Conservation (phyloP, 2,113 vertebrate genomes). For the Rutilus rutilus region DNA sequence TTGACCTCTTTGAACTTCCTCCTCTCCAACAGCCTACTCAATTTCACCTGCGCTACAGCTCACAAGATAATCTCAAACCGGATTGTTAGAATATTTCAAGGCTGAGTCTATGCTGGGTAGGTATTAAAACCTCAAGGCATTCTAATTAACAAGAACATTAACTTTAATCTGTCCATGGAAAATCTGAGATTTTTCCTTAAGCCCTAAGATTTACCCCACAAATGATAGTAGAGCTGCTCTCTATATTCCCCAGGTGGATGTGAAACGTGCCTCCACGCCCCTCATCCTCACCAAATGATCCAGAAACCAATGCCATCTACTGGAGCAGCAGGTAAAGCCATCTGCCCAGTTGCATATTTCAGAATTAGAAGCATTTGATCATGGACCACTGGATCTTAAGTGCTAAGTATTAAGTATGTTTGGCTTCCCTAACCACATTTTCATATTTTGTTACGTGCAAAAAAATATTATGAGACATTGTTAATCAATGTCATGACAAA, state of each 20-base stretch:
- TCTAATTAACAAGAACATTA: constrained; percentile 65
- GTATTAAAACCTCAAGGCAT: constrained; percentile 64
- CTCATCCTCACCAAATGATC: neutral
- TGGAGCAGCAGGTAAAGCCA: neutral
- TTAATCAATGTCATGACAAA: neutral
- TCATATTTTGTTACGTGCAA: neutral
- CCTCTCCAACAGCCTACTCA: neutral
- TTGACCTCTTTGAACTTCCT: constrained; percentile 38
- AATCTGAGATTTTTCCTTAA: constrained; percentile 28
- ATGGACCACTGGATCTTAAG: constrained; percentile 13
- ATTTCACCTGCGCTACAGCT: neutral
- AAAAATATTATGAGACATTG: neutral
- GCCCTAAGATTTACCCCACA: constrained; percentile 66
- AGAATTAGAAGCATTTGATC: constrained; percentile 29
- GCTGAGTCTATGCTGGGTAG: neutral
- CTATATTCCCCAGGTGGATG: constrained; percentile 31
- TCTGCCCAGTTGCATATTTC: constrained; percentile 31
- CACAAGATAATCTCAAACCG: neutral
- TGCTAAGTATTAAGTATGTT: neutral
- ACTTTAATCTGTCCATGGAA: neutral
- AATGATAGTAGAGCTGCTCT: constrained; percentile 60
- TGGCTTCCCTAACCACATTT: neutral
- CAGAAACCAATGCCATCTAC: neutral
- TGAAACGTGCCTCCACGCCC: neutral
- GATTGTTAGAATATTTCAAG: constrained; percentile 27